Evolutionary conservation across 2,797 vertebrate species (phyloP).

Genomic region (Sciaenops ocellatus): DNA sequence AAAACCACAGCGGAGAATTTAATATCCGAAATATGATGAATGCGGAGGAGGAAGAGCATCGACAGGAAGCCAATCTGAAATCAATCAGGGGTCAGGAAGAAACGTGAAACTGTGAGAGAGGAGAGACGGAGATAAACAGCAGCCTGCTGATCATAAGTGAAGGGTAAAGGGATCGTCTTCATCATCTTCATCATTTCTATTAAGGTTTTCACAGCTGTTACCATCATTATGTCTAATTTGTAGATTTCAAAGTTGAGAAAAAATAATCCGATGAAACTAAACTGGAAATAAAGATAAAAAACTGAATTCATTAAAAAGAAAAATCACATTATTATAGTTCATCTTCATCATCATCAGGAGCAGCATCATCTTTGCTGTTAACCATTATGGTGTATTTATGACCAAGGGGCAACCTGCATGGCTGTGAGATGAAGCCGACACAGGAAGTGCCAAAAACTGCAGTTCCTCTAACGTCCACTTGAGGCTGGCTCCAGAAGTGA

Average conservation of each 20-base stretch:
- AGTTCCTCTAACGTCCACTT: too few relatives aligned
- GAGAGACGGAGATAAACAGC: slow-evolving; percentile 1
- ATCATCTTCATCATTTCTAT: neutral
- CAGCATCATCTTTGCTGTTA: too few relatives aligned
- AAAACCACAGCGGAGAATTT: slow-evolving; percentile 54
- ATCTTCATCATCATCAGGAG: too few relatives aligned
- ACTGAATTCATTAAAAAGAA: too few relatives aligned
- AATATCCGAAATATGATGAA: slow-evolving; percentile 67
- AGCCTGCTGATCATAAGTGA: neutral
- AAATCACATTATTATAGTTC: too few relatives aligned
- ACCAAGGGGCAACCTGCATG: too few relatives aligned
- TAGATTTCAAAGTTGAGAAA: neutral
- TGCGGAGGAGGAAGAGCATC: slow-evolving; percentile 50
- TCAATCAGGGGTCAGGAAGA: slow-evolving; percentile 57
- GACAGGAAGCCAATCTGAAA: slow-evolving; percentile 67
- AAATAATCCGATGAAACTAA: neutral
- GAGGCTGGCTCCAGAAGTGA: too few relatives aligned
- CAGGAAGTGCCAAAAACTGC: too few relatives aligned
- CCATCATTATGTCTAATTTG: neutral
- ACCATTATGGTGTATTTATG: too few relatives aligned
- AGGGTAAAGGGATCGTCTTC: slow-evolving; percentile 19
- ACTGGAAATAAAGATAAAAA: neutral
- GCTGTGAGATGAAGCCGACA: too few relatives aligned
- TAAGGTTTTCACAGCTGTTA: neutral
- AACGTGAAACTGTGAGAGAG: slow-evolving; percentile 27